Base-by-base conservation (phyloP, 2,888 invertebrate species). In the Cantharis rufa region DNA sequence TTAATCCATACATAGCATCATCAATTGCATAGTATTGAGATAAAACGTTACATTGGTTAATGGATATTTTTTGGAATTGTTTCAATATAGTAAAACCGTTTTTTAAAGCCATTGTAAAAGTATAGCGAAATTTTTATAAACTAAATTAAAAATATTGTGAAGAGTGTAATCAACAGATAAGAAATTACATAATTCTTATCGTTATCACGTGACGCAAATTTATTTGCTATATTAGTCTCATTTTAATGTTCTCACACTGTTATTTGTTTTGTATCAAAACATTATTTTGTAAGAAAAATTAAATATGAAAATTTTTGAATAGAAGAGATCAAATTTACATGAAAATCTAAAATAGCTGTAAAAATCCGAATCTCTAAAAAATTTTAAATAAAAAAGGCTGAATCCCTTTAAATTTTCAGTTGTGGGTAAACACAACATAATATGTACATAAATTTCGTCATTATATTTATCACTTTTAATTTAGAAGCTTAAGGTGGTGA, bases 1-100 rank as follows among this genome's bases (percentile, higher is more conserved):
- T 92, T 70, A 98, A 88, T 72, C 97, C 97, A 88, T 93, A 98
- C 77, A 98, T 91, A 79, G 93, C 90, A 86, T 99, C 98, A 86
- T 98, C 95, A 70, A 98, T 94, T 1, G 97, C 95, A 89, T 95
- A 98, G 86, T 91, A 89, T 78, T 91, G 90, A 0, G 93, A 91
- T 70, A 78, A 61, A 18, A 10, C 7, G 11, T 21, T 66, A 5
- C 69, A 11, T 66, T 66, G 64, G 9, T 48, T 48, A 48, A 48
- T 48, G 7, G 48, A 48, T 7, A n/a, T n/a, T 5, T 48, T 48
- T 48, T n/a, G 48, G 7, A 48, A n/a, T 48, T 48, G 48, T 1
- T 48, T n/a, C n/a, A 48, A 48, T n/a, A 48, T 0, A 1, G 48
- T 48, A 48, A 48, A n/a, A 1, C 7, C n/a, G 0, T 48, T 48